Percentiles rank a stretch among this genome's conserved stretches.
Evolutionary conservation across 2,113 vertebrate genomes (phyloP).

Genomic region (Trinectes maculatus): DNA sequence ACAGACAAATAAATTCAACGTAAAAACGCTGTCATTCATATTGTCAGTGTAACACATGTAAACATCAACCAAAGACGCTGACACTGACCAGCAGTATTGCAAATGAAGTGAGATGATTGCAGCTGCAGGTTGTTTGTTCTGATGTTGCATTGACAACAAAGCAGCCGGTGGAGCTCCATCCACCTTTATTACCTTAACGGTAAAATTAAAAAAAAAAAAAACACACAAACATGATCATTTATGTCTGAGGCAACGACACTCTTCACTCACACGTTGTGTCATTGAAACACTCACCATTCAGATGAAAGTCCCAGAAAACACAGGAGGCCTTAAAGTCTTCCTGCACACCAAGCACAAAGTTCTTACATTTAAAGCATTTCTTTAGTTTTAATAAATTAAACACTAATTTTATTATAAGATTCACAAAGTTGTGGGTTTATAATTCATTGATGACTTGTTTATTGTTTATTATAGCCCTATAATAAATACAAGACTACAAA

Average conservation of each 20-base stretch:
- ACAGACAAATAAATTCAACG: conserved; percentile 9
- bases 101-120: conserved; percentile 94
- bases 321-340: conserved; percentile 80
- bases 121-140: conserved; percentile 88
- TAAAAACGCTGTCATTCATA: background rate
- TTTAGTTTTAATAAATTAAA: no score
- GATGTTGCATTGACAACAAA: conserved; percentile 77
- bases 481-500: no score
- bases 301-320: conserved; percentile 89
- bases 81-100: conserved; percentile 88
- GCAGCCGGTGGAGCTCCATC: conserved; percentile 88
- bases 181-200: conserved; percentile 84
- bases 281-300: conserved; percentile 85
- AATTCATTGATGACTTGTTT: no score
- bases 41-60: background rate
- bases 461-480: no score
- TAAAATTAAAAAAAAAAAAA: background rate
- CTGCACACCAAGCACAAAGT: conserved; percentile 63
- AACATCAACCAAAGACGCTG: conserved; percentile 41
- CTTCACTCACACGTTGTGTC: background rate
- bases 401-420: no score
- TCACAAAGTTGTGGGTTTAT: no score
- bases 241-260: no score
- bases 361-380: no score
- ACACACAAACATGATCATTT: background rate